A percentile compares a stretch with the other conserved stretches of the same genome.
phyloP scores from a whole-genome alignment of 1,140 invertebrate species.

The Drosophila ananassae region DNA sequence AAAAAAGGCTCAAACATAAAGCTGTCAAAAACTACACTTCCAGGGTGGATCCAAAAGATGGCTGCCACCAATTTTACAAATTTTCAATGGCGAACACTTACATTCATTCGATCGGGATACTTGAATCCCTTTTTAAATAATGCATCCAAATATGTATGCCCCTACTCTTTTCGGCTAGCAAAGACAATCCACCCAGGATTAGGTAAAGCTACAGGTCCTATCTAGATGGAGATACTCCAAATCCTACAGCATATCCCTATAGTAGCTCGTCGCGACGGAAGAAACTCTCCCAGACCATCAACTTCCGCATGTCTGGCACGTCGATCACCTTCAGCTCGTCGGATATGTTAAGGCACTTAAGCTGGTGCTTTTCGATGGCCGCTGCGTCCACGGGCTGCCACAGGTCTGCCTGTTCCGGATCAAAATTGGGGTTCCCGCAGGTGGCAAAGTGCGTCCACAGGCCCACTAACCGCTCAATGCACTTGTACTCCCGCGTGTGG shows the following conservation, averaged over 20 bases:
- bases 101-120: not conserved
- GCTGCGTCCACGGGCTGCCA: conserved; percentile 66
- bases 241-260: conserved; percentile 28
- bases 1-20: conserved; percentile 62
- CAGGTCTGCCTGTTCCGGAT: conserved; percentile 68
- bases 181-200: conserved; percentile 8
- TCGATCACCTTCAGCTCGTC: conserved; percentile 82
- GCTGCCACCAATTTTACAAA: not conserved
- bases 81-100: not conserved
- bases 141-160: not conserved
- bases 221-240: conserved; percentile 10
- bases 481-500: conserved; percentile 79
- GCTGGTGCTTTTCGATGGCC: conserved; percentile 66
- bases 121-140: too few relatives aligned
- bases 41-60: not conserved
- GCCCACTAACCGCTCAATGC: conserved; percentile 81
- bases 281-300: conserved; percentile 84
- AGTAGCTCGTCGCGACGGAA: conserved; percentile 71
- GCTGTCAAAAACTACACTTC: conserved; percentile 29
- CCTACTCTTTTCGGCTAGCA: not conserved
- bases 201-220: conserved; percentile 28
- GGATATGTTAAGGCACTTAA: conserved; percentile 85
- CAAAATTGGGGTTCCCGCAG: conserved; percentile 81
- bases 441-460: conserved; percentile 84
- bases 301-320: conserved; percentile 83